A percentile compares a stretch with the other conserved stretches of the same genome.
phyloP scores from a whole-genome alignment of 2,797 vertebrate genomes.

The Chelidonichthys spinosus region DNA sequence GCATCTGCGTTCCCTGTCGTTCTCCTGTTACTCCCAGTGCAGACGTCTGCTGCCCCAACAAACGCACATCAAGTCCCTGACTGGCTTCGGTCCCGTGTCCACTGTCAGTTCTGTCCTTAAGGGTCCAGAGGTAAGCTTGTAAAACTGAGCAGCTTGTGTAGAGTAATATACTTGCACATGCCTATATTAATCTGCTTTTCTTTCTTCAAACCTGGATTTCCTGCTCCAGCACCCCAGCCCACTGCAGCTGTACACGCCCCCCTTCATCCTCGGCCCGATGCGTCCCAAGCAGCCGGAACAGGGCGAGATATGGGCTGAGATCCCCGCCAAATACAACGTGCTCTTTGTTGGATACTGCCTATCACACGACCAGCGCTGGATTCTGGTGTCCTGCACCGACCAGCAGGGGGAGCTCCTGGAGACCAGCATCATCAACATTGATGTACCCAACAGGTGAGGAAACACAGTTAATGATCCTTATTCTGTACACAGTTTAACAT shows the following conservation, averaged over 20 bases:
- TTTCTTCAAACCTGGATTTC: background rate
- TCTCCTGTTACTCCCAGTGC: constrained; percentile 97
- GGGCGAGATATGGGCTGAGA: constrained; percentile 92
- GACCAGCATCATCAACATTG: constrained; percentile 95
- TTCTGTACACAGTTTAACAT: background rate
- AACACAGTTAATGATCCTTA: background rate
- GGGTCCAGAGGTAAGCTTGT: constrained; percentile 87
- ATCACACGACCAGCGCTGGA: constrained; percentile 98
- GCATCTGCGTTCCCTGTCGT: constrained; percentile 95
- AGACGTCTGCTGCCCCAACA: constrained; percentile 91
- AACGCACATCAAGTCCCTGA: constrained; percentile 96
- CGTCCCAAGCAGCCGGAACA: constrained; percentile 93
- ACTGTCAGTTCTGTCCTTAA: constrained; percentile 89
- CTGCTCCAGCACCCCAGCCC: constrained; percentile 89
- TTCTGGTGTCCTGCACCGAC: constrained; percentile 97
- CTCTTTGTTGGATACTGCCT: constrained; percentile 97
- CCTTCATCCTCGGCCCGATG: constrained; percentile 92
- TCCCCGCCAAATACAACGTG: constrained; percentile 92
- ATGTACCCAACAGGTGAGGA: constrained; percentile 93
- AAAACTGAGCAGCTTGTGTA: background rate
- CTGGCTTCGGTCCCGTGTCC: constrained; percentile 95
- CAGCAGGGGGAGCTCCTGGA: constrained; percentile 95
- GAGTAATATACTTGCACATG: background rate
- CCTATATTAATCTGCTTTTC: background rate
- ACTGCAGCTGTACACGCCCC: constrained; percentile 92